Conservation (phyloP, 1,140 invertebrate genomes). For the Sminthurinus signatus region DNA sequence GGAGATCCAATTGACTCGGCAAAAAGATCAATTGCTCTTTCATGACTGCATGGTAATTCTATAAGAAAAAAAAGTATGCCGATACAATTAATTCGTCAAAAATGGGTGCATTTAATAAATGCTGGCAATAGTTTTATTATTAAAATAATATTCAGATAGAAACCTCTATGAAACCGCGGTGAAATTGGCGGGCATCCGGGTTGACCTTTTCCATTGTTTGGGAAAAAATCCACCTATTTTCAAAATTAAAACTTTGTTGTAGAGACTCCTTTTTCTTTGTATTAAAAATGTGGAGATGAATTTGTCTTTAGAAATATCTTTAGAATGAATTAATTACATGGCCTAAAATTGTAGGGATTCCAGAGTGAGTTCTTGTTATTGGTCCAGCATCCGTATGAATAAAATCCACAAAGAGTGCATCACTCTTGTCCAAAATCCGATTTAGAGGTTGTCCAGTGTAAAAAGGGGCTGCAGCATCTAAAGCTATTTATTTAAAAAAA, state of each 20-base stretch:
- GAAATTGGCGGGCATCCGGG: conserved; percentile 55
- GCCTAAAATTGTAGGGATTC: conserved; percentile 53
- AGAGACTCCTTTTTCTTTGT: too few species aligned
- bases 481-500: too few species aligned
- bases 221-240: conserved; percentile 77
- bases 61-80: too few species aligned
- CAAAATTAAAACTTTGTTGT: too few species aligned
- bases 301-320: too few species aligned
- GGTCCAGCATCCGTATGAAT: conserved; percentile 60
- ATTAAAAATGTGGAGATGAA: too few species aligned
- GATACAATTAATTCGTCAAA: too few species aligned
- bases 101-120: too few species aligned
- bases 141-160: too few species aligned
- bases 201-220: conserved; percentile 65
- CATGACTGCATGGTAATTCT: conserved; percentile 13
- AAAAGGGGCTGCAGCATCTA: conserved; percentile 14
- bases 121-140: too few species aligned
- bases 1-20: conserved; percentile 23
- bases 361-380: conserved; percentile 34
- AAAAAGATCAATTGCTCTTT: neutral
- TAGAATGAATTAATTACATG: too few species aligned
- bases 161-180: too few species aligned
- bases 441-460: neutral
- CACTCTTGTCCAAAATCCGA: conserved; percentile 50
- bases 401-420: conserved; percentile 60